Evolutionary conservation across 2,888 invertebrate species (phyloP).

Genomic region (Halictus ligatus): DNA sequence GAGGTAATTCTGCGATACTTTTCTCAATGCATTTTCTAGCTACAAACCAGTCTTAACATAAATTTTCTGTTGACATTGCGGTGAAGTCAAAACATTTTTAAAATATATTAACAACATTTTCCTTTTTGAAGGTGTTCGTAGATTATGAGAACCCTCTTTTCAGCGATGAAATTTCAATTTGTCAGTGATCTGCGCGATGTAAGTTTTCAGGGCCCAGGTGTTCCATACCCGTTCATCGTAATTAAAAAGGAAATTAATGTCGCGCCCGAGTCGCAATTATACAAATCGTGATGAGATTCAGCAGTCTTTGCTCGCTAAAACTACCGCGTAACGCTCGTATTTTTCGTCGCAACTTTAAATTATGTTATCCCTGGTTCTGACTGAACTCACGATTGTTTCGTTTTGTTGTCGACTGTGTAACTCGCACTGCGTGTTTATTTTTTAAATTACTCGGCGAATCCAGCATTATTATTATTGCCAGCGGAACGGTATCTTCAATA

Average conservation of each 20-base stretch:
- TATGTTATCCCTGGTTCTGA: conserved; percentile 11
- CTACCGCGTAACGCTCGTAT: conserved; percentile 10
- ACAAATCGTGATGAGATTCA: conserved; percentile 5
- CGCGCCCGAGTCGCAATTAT: conserved; percentile 20
- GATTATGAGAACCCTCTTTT: not conserved
- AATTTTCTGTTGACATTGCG: no score
- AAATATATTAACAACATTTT: no score
- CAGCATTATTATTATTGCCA: not conserved
- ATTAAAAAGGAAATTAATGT: conserved; percentile 21
- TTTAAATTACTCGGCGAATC: not conserved
- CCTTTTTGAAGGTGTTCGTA: no score
- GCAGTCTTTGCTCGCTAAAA: conserved; percentile 6
- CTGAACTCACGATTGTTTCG: conserved; percentile 5
- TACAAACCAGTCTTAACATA: no score
- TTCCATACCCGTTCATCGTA: not conserved
- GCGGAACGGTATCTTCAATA: not conserved
- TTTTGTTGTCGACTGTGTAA: not conserved
- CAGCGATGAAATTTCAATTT: not conserved
- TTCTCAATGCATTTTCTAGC: no score
- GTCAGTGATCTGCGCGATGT: no score
- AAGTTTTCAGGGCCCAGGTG: not conserved
- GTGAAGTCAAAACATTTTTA: no score
- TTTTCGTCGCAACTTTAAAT: conserved; percentile 30
- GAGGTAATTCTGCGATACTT: no score
- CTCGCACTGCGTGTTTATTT: conserved; percentile 10